Conservation (phyloP, 2,888 invertebrate genomes). For the Timandra comae region DNA sequence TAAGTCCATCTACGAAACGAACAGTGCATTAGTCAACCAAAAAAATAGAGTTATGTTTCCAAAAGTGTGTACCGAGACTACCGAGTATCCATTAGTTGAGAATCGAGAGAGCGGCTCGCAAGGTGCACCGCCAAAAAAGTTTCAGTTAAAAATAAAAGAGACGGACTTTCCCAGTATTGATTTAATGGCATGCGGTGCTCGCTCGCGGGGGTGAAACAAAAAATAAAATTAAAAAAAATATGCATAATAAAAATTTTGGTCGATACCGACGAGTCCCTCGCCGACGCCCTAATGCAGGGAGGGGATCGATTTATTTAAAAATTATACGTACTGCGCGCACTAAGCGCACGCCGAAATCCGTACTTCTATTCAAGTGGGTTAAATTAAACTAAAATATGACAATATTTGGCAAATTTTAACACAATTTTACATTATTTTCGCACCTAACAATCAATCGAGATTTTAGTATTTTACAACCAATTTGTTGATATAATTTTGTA, state of each 20-base stretch:
- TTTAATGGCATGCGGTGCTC: constrained; percentile 24
- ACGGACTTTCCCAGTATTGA: constrained; percentile 29
- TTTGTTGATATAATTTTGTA: too few relatives aligned
- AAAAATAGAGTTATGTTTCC: constrained; percentile 15
- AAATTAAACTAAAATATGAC: too few relatives aligned
- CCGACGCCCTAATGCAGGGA: constrained; percentile 41
- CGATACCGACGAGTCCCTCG: constrained; percentile 58
- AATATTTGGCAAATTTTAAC: too few relatives aligned
- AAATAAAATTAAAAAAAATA: constrained; percentile 70
- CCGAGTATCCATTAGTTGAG: constrained; percentile 21
- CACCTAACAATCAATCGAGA: too few relatives aligned
- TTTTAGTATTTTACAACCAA: too few relatives aligned
- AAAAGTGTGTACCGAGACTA: constrained; percentile 18
- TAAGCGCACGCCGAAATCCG: background rate
- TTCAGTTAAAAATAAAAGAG: constrained; percentile 20
- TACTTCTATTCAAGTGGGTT: too few relatives aligned
- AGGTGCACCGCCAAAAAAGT: constrained; percentile 17
- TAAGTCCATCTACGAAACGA: constrained; percentile 6
- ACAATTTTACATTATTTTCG: too few relatives aligned
- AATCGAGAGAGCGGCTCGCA: constrained; percentile 6
- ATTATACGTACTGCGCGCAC: constrained; percentile 18
- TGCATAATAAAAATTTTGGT: constrained; percentile 69
- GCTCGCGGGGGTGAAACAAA: constrained; percentile 49
- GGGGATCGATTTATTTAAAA: constrained; percentile 39
- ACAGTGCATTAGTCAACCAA: constrained; percentile 27